Base-by-base conservation (phyloP, 23 tunicate species). In the Oikopleura dioica region DNA sequence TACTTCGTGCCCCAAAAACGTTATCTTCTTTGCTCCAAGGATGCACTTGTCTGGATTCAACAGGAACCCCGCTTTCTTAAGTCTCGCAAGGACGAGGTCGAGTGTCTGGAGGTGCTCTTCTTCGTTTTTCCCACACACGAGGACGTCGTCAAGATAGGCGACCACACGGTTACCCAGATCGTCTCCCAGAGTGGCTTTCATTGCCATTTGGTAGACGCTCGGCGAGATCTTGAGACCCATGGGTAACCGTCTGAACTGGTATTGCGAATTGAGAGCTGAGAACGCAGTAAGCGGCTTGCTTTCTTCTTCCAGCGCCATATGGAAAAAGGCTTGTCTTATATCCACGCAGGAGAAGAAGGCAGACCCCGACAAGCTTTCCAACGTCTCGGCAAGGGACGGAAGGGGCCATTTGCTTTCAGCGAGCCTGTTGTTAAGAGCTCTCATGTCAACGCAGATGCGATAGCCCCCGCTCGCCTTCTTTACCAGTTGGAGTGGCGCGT, bases 111-210 rank as follows among this genome's bases (percentile, higher is more conserved):
- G 72, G 72, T 63, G 30, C 26, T 63, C 72, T 31, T 63, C 72
- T 4, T 23, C 72, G 5, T 23, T 16, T 16, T 23, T 28, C 5
- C 33, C 2, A 28, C 16, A 63, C 4, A 24, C 30, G 33, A 63
- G 30, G 4, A 63, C 72, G 72, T 63, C 72, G 26, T 63, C 72
- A 63, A 63, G 72, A 31, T 63, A 63, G 30, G 26, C 33, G 72
- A 4, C 33, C 5, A 63, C 26, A 24, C 72, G 30, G 32, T 28
- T 63, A 28, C 26, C 72, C 30, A 63, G 72, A 28, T 63, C 72
- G 32, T 23, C 32, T 63, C 72, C 72, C 16, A 63, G 16, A 31
- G 26, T 63, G 72, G 16, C 72, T 4, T 23, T 2, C 72, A 63
- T 63, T 2, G 26, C 26, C 26, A 2, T 63, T 28, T 63, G 72